Percentiles rank a stretch among this genome's conserved stretches.
Conservation (phyloP, 2,797 vertebrate species). For the Toxotes lorentzi region DNA sequence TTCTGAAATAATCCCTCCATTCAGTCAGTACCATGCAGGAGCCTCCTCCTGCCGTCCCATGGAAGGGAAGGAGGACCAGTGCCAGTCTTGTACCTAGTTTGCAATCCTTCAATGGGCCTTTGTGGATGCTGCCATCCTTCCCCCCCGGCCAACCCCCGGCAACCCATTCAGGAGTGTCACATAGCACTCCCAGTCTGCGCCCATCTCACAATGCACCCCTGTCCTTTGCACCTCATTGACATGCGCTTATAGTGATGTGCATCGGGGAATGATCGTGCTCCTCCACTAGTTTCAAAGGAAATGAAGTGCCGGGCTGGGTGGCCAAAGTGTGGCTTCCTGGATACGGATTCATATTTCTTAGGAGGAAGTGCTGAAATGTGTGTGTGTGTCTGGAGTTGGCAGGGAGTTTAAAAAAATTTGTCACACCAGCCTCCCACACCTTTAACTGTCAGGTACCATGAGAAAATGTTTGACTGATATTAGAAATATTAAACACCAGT, state of each 20-base stretch:
- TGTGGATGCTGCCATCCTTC: slow-evolving; percentile 81
- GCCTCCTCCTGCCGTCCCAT: slow-evolving; percentile 76
- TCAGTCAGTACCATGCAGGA: slow-evolving; percentile 81
- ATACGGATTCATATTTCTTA: slow-evolving; percentile 75
- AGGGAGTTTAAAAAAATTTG: slow-evolving; percentile 43
- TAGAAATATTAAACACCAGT: background rate
- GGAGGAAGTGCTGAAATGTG: slow-evolving; percentile 66
- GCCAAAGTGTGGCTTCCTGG: slow-evolving; percentile 84
- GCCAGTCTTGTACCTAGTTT: slow-evolving; percentile 82
- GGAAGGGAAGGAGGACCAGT: slow-evolving; percentile 77
- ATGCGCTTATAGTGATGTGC: slow-evolving; percentile 81
- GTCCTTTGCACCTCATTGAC: slow-evolving; percentile 86
- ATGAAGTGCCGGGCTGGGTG: slow-evolving; percentile 74
- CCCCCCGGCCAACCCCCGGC: slow-evolving; percentile 75
- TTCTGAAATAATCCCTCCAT: slow-evolving; percentile 75
- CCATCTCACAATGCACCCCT: slow-evolving; percentile 83
- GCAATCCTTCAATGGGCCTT: slow-evolving; percentile 81
- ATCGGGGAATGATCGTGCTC: slow-evolving; percentile 69
- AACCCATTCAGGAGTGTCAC: slow-evolving; percentile 83
- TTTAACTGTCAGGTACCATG: slow-evolving; percentile 28
- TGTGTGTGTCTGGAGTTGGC: slow-evolving; percentile 41
- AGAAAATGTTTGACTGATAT: slow-evolving; percentile 4
- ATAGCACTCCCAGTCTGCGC: slow-evolving; percentile 79
- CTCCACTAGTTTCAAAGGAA: slow-evolving; percentile 77
- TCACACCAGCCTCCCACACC: slow-evolving; percentile 37